These are phyloP conservation scores for Sebastes nivosus DNA, from an alignment of 2,797 vertebrate species.

Conservation along the genomic window DNA sequence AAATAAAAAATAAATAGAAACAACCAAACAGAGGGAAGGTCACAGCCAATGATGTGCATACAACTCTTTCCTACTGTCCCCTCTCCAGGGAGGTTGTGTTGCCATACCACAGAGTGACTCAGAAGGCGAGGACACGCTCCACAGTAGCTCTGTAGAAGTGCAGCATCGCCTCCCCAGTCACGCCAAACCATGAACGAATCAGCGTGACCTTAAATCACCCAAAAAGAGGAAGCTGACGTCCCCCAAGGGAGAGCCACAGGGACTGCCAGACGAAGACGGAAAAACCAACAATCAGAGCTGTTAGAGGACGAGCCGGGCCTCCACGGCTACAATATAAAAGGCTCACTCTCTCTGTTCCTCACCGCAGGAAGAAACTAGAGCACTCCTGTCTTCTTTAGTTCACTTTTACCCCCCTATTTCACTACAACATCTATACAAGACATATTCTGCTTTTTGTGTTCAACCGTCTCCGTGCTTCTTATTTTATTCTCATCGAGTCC, in stretches of 20 bases:
- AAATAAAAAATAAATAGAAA: background rate
- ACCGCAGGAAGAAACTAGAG: slow-evolving; percentile 15
- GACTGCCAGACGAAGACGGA: background rate
- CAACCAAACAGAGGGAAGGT: background rate
- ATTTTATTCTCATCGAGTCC: background rate
- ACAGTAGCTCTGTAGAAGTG: background rate
- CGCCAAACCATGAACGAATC: background rate
- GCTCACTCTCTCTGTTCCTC: background rate
- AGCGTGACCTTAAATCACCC: background rate
- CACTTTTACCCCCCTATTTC: background rate
- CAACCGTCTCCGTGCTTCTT: background rate
- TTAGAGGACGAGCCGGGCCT: background rate
- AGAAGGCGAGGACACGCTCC: background rate
- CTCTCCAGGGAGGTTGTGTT: background rate
- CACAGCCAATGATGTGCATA: background rate
- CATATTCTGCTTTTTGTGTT: background rate
- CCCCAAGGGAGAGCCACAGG: background rate
- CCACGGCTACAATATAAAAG: slow-evolving; percentile 2
- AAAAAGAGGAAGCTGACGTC: background rate
- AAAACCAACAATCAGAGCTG: slow-evolving; percentile 11
- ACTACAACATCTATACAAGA: background rate
- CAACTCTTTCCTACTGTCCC: background rate
- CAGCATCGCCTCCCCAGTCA: background rate
- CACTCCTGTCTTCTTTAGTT: background rate
- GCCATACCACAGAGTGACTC: background rate